phyloP scores from a whole-genome alignment of 2,113 vertebrate species.

The Mus pahari region DNA sequence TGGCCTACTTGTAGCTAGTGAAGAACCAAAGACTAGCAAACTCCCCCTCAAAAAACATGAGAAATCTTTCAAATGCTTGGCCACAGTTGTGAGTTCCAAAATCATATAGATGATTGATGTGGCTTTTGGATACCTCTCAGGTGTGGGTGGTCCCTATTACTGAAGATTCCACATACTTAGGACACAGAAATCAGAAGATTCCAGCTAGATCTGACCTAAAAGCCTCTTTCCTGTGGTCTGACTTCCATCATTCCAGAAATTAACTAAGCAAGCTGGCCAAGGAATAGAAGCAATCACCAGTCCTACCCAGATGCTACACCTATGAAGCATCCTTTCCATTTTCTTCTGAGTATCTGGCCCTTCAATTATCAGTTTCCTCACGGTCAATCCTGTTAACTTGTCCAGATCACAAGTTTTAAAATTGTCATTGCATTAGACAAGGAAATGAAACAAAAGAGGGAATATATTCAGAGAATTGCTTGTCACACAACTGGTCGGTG shows the following conservation, averaged over 20 bases:
- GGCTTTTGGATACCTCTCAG: background rate
- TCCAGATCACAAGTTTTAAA: background rate
- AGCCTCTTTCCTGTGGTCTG: background rate
- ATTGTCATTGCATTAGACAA: background rate
- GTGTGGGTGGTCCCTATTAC: background rate
- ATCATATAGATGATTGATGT: background rate
- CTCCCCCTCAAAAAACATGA: background rate
- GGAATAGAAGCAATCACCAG: background rate
- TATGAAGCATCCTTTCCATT: background rate
- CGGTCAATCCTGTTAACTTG: background rate
- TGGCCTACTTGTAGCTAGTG: background rate
- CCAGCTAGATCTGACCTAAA: background rate
- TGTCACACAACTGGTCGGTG: background rate
- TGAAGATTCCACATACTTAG: background rate
- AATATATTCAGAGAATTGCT: background rate
- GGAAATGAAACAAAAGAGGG: background rate
- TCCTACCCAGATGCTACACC: background rate
- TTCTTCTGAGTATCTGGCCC: background rate
- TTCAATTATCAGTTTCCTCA: background rate
- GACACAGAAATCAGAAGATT: background rate
- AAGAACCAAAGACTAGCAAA: background rate
- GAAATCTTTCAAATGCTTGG: background rate
- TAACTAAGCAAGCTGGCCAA: background rate
- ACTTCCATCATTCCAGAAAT: background rate
- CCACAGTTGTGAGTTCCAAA: no score